Percentiles rank a stretch among this genome's conserved stretches.
phyloP scores from a whole-genome alignment of 2,113 vertebrate species.

The Rhinolophus sinicus region DNA sequence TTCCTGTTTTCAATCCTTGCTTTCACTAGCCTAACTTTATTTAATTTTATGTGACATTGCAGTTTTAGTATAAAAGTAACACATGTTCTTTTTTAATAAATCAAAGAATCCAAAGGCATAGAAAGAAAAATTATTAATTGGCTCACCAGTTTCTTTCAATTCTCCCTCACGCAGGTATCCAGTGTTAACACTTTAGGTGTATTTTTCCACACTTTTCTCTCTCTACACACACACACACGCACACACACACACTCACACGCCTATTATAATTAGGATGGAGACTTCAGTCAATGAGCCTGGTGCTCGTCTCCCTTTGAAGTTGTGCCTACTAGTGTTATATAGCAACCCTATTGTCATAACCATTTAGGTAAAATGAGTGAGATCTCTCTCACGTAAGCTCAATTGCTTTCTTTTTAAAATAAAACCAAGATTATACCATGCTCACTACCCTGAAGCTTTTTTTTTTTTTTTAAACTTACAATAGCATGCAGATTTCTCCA shows the following conservation, averaged over 20 bases:
- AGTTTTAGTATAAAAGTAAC: slow-evolving; percentile 42
- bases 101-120: neutral
- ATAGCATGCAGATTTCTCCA: neutral
- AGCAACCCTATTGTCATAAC: neutral
- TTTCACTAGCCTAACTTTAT: neutral
- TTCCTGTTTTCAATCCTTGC: slow-evolving; percentile 10
- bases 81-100: neutral
- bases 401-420: slow-evolving; percentile 4
- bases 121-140: neutral
- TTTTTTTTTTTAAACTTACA: neutral
- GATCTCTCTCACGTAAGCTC: neutral
- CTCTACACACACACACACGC: neutral
- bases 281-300: neutral
- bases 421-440: neutral
- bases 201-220: neutral
- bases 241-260: too few species aligned
- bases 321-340: neutral
- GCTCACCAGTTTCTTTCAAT: neutral
- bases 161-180: neutral
- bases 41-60: slow-evolving; percentile 11
- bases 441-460: neutral
- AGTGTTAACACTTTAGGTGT: neutral
- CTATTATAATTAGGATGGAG: neutral
- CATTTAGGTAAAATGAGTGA: neutral
- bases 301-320: neutral